Evolutionary conservation across 2,113 vertebrate genomes (phyloP), one percentile per base, ranked within the genome.

Genomic region (Mesoclemmys tuberculata): DNA sequence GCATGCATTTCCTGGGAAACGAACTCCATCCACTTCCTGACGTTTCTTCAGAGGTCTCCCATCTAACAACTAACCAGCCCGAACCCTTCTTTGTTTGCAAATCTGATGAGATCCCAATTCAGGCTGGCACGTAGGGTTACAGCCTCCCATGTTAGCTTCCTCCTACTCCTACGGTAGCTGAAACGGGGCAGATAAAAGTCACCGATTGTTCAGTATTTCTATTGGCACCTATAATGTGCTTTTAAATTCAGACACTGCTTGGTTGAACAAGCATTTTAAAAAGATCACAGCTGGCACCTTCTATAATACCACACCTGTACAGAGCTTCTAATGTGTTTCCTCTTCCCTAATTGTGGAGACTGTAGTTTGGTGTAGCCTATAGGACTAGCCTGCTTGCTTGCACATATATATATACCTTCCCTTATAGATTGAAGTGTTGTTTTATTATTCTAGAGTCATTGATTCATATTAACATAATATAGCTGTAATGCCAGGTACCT

Each of bases 211-310:
- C 41, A 85, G 64, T 82, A 93, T 86, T 58, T 92, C 80, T 96
- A 82, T 85, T 90, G 92, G 82, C 93, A 93, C 93, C 68, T 75
- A 80, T 85, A 88, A 81, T 44, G 19, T 27, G 88, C 93, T 94
- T 96, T 93, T 96, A 6, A 88, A 54, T 90, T 84, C 94, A 4
- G 9, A 94, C 93, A 94, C 56, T 94, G 85, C 90, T 96, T 4
- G 0, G 90, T 93, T 56, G 92, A 95, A 29, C 48, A n/a, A 86
- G 78, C 0, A 85, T 93, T 94, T 93, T 93, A 90, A 89, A 84
- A 97, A 93, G 94, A 95, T 94, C 95, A 87, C 68, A 93, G 92
- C 91, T 93, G 86, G 95, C 92, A 93, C 22, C 94, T 94, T 93
- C 93, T 88, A 90, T 82, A n/a, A 68, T 35, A 55, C 54, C 54